phyloP scores from a whole-genome alignment of 2,113 vertebrate species.

The Ifrita kowaldi region DNA sequence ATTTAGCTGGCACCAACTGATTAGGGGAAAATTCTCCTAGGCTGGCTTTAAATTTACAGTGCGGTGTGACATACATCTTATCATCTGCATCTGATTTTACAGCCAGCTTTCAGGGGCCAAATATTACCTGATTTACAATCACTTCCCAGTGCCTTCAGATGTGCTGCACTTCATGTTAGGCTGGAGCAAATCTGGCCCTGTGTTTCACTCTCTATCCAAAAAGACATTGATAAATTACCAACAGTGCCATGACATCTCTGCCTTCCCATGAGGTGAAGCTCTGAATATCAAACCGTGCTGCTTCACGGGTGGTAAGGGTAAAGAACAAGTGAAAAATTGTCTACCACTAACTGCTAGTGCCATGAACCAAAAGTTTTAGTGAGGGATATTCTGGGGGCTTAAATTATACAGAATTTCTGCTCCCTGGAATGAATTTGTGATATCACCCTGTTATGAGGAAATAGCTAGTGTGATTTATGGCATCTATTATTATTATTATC shows the following conservation, averaged over 20 bases:
- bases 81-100: slow-evolving; percentile 15
- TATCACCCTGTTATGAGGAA: not conserved
- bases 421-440: not conserved
- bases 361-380: not conserved
- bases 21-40: slow-evolving; percentile 22
- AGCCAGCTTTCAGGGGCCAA: not conserved
- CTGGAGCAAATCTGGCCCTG: not conserved
- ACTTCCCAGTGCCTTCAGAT: not conserved
- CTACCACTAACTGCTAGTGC: not conserved
- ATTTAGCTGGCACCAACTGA: not conserved
- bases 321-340: not conserved
- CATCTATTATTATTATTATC: not conserved
- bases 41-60: slow-evolving; percentile 37
- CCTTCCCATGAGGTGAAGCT: not conserved
- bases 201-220: not conserved
- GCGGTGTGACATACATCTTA: not conserved
- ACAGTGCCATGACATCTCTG: not conserved
- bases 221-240: not conserved
- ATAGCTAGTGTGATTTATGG: not conserved
- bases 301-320: not conserved
- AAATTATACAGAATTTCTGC: not conserved
- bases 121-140: slow-evolving; percentile 21
- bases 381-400: not conserved
- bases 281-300: not conserved
- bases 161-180: not conserved